Base-by-base conservation (phyloP, 92 coral and sea anemone species). In the Umimayanthus chanpuru region DNA sequence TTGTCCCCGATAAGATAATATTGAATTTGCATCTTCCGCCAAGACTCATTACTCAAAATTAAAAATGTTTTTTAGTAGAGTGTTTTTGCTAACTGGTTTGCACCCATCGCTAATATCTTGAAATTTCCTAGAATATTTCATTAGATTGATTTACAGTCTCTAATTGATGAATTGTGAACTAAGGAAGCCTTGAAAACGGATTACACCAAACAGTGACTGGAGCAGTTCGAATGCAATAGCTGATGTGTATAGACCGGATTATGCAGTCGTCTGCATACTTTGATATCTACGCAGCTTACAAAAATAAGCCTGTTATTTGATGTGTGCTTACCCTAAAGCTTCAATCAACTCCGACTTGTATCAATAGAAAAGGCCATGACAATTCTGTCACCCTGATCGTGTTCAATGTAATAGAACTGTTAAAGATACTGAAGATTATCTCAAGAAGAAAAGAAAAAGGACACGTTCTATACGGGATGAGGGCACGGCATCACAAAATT, bases 161-260 rank as follows among this genome's bases (percentile, higher is more conserved):
- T 28, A 16, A 28, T 15, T 56, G 47, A 56, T 28, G 15, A 55
- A 28, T 80, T 30, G 32, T 3, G 14, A 5, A 30, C 81, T 4
- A 11, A 2, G 41, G 41, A 20, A 23, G 18, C 26, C 23, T 20
- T 23, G 30, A 32, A 40, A 21, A 44, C 9, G 23, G 58, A 56
- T 21, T 76, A 56, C 36, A 80, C 85, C 8, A 20, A 14, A 23
- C 26, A 15, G 40, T 64, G 76, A 81, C 40, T 40, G 56, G 86
- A 10, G 73, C 39, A 39, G 20, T 12, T 28, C 2, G 36, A 0
- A 32, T 32, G 36, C 28, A 47, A 47, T 83, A 36, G n/a, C 16
- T 25, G 53, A 21, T 66, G 75, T 66, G 64, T 68, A n/a, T 39
- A 44, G 77, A 67, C 87, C 14, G 64, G 64, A 83, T 80, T 29